Conservation (phyloP, 2,888 invertebrate species). For the Fragum sueziense region DNA sequence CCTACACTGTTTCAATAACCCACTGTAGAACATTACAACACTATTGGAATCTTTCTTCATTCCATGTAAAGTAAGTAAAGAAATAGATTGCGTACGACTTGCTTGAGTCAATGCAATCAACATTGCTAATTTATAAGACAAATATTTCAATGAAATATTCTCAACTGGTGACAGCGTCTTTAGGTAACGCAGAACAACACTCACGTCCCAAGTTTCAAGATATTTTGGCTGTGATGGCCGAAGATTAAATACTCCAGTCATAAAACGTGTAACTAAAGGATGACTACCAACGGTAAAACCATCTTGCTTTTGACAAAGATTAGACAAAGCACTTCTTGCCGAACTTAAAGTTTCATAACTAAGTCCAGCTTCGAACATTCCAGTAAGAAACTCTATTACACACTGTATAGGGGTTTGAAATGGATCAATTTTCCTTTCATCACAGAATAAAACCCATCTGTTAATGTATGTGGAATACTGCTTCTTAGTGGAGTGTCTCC, state of each 20-base stretch:
- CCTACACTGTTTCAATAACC: slow-evolving; percentile 15
- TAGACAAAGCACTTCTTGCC: slow-evolving; percentile 32
- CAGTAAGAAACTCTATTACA: slow-evolving; percentile 22
- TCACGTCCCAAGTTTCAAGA: slow-evolving; percentile 29
- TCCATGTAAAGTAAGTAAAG: slow-evolving; percentile 1
- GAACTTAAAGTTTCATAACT: slow-evolving; percentile 33
- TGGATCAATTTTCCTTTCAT: slow-evolving; percentile 18
- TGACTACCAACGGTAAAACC: too few relatives aligned
- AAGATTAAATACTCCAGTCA: slow-evolving; percentile 8
- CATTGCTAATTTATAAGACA: slow-evolving; percentile 23
- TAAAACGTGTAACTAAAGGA: too few relatives aligned
- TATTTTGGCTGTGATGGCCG: slow-evolving; percentile 27
- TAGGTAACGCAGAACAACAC: slow-evolving; percentile 16
- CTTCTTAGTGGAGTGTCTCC: slow-evolving; percentile 34
- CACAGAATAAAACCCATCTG: too few relatives aligned
- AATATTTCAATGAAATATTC: slow-evolving; percentile 11
- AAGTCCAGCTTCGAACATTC: slow-evolving; percentile 23
- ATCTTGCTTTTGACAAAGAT: slow-evolving; percentile 11
- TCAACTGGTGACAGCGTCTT: slow-evolving; percentile 20
- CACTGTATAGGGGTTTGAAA: slow-evolving; percentile 17
- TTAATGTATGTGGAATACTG: slow-evolving; percentile 31
- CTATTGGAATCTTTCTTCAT: slow-evolving; percentile 2
- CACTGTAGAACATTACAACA: neutral
- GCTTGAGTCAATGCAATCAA: slow-evolving; percentile 24
- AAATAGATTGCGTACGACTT: slow-evolving; percentile 19